Evolutionary conservation across 53 echinoderm and acorn worm genomes (phyloP), one percentile per base, ranked within the genome.

Genomic region (Pentamera pediparva): DNA sequence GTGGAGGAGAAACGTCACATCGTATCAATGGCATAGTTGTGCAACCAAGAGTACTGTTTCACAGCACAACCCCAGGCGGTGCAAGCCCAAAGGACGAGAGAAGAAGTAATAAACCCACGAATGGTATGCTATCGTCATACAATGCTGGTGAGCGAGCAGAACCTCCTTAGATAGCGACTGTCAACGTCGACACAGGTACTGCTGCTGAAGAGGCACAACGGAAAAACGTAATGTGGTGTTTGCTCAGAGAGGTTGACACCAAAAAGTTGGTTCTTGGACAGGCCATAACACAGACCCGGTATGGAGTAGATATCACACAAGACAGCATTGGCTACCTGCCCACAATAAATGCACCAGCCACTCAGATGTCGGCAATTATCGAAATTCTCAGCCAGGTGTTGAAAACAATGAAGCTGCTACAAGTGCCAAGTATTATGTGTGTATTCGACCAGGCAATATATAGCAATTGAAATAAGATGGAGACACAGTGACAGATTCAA

Each of bases 381-480:
- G 75, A 75, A 69, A 39, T 85, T 8, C 59, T 85, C 6, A 75
- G 35, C 58, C 75, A 80, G 43, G 25, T 76, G 45, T 28, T 55
- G 12, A 43, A 24, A 0, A 85, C 80, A 25, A 75, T 54, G 39
- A 15, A 64, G 17, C 18, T 45, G 17, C 69, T 85, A 15, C 24
- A 63, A 24, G 34, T 79, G 59, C 4, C 24, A 7, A 47, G 67
- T 2, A 70, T 76, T 21, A 35, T 69, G 11, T 67, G 76, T 39
- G 77, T 81, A 1, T 81, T 80, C 39, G 81, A 86, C 37, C 81
- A 81, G 39, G 86, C 86, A 6, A 29, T 86, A n/a, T 80, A 75
- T 69, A 36, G 81, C 81, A 55, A 47, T 57, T 47, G 80, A 86
- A 49, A 50, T 79, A 5, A 21, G 13, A 8, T 85, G 85, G 79